A percentile compares a stretch with the other conserved stretches of the same genome.
These are phyloP conservation scores for Clusia tigrina DNA, from an alignment of 2,888 invertebrate species.

Conservation along the genomic window DNA sequence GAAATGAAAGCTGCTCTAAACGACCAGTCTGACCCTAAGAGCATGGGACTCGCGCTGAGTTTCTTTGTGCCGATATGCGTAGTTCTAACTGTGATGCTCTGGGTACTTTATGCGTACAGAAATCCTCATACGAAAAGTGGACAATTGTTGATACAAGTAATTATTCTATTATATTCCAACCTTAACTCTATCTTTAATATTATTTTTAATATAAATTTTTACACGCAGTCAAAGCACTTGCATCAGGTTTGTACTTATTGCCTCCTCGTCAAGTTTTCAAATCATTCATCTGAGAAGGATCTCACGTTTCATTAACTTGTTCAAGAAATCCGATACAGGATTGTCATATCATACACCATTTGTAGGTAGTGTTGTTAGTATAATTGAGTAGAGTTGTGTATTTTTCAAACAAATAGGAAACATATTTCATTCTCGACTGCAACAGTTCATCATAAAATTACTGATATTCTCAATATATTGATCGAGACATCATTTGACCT, in stretches of 20 bases:
- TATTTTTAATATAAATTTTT: slow-evolving; percentile 30
- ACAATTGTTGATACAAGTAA: slow-evolving; percentile 94
- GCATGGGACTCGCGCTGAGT: slow-evolving; percentile 67
- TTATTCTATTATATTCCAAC: slow-evolving; percentile 36
- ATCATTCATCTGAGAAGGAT: slow-evolving; percentile 13
- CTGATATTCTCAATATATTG: no score
- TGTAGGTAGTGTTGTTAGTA: not conserved
- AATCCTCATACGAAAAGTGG: slow-evolving; percentile 96
- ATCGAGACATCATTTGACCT: no score
- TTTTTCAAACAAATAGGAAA: no score
- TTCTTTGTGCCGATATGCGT: slow-evolving; percentile 76
- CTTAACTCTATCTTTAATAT: not conserved
- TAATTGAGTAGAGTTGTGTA: not conserved
- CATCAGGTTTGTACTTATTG: slow-evolving; percentile 59
- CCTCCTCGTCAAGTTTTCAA: slow-evolving; percentile 11
- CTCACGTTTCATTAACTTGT: not conserved
- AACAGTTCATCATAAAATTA: no score
- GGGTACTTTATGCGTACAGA: slow-evolving; percentile 93
- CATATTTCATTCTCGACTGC: no score
- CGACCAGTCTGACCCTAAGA: slow-evolving; percentile 47
- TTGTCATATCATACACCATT: not conserved
- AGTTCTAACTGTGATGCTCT: slow-evolving; percentile 74
- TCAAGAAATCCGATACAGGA: no score
- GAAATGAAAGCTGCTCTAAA: slow-evolving; percentile 25
- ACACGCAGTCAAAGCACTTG: slow-evolving; percentile 64